Percentiles rank a stretch among this genome's conserved stretches.
phyloP scores from a whole-genome alignment of 2,888 invertebrate species.

The Ligdia adustata region DNA sequence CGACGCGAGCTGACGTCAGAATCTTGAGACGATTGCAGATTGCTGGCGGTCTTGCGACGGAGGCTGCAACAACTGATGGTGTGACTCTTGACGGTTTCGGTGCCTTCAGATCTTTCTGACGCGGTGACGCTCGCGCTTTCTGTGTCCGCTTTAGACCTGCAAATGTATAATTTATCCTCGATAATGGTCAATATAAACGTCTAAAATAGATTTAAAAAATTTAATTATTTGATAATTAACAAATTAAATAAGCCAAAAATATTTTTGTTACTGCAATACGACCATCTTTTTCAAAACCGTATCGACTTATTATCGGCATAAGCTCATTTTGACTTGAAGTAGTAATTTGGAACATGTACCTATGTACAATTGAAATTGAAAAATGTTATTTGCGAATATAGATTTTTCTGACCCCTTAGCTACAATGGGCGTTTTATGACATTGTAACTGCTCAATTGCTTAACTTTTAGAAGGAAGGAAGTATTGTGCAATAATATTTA shows the following conservation, averaged over 20 bases:
- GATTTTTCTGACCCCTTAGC: no score
- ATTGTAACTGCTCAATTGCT: no score
- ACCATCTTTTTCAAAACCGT: no score
- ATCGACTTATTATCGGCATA: no score
- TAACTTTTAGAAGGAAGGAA: no score
- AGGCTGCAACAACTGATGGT: constrained; percentile 53
- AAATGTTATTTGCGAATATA: no score
- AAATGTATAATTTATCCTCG: not conserved
- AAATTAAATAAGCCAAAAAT: not conserved
- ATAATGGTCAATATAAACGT: not conserved
- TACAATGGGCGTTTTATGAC: no score
- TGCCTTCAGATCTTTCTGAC: constrained; percentile 29
- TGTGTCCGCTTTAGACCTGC: constrained; percentile 19
- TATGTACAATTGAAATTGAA: no score
- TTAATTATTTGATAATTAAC: not conserved
- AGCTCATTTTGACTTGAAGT: no score
- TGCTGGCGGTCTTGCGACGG: constrained; percentile 32
- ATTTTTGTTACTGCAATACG: not conserved
- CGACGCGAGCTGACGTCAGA: constrained; percentile 42
- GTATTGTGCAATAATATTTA: no score
- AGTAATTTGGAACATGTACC: no score
- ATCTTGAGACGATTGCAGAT: constrained; percentile 34
- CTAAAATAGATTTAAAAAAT: not conserved
- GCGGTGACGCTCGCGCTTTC: constrained; percentile 23
- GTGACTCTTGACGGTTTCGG: constrained; percentile 48